Base-by-base conservation (phyloP, 2,113 vertebrate genomes). In the Catagonus wagneri region DNA sequence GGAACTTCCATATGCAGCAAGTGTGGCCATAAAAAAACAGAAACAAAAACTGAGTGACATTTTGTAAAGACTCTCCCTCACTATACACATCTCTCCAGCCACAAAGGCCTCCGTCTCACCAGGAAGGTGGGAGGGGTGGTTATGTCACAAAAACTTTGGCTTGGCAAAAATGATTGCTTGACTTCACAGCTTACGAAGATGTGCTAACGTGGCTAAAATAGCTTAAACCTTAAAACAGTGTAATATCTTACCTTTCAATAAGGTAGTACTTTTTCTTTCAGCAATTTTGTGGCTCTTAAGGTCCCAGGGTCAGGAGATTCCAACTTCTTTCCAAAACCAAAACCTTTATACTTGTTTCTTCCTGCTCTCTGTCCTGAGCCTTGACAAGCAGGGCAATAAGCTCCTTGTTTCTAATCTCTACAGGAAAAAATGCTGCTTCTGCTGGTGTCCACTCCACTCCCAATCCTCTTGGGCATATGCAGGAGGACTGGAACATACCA, bases 241-340 rank as follows among this genome's bases (percentile, higher is more conserved):
- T 85, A 94, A 97, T 91, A 68, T 85, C 97, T 98, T 98, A 98
- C 97, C 97, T 98, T 98, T 98, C 96, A 96, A 97, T 95, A 98
- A 97, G 97, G 97, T 95, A 96, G 97, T 95, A 97, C 93, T 98
- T 96, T 98, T 94, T 93, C 97, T 97, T 96, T 97, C 97, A 98
- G 97, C 96, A 98, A 97, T 97, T 96, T 83, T 98, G 97, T 95
- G 97, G 96, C 83, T 96, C 97, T 93, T 98, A 98, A 97, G 83
- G 97, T 97, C 95, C 96, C 97, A 96, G 89, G 93, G 95, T 96
- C 95, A 96, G 97, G 95, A 97, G 97, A 96, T 90, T 97, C 97
- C 97, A 98, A 97, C 97, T 98, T 98, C 97, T 96, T 97, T 97
- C 75, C 97, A 97, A 97, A 98, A 97, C 96, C 97, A 97, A 95